Conservation (phyloP, 2,888 invertebrate genomes). For the Tuberolachnus salignus region DNA sequence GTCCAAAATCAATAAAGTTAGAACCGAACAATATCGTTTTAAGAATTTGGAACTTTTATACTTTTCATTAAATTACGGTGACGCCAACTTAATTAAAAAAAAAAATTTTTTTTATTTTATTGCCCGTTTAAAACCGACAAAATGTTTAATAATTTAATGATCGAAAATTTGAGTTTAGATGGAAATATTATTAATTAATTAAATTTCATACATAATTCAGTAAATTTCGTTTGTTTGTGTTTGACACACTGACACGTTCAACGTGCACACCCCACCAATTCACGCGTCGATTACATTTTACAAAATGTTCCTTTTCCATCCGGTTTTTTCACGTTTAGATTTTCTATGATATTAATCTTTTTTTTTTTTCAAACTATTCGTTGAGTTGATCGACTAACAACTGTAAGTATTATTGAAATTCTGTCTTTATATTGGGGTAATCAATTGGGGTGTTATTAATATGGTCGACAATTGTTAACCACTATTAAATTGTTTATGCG, state of each 20-base stretch:
- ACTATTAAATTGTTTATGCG: background rate
- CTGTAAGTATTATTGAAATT: conserved; percentile 31
- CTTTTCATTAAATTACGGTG: too few species aligned
- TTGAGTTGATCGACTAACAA: background rate
- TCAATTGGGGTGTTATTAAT: background rate
- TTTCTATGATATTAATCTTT: background rate
- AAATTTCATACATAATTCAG: too few species aligned
- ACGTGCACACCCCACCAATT: conserved; percentile 44
- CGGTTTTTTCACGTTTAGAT: background rate
- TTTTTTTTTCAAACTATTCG: conserved; percentile 20
- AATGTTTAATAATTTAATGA: background rate
- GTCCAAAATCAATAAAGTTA: too few species aligned
- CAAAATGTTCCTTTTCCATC: conserved; percentile 38
- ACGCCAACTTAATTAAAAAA: background rate
- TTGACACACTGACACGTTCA: conserved; percentile 17
- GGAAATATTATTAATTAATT: too few species aligned
- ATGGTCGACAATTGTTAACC: background rate
- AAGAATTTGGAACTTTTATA: too few species aligned
- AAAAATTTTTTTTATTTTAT: background rate
- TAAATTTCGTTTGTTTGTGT: background rate
- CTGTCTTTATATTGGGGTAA: background rate
- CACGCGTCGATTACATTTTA: conserved; percentile 34
- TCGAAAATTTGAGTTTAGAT: too few species aligned
- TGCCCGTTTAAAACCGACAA: background rate
- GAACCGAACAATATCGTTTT: too few species aligned